Percentiles rank a stretch among this genome's conserved stretches.
phyloP scores from a whole-genome alignment of 1,140 invertebrate genomes.

The Drosophila sulfurigaster region DNA sequence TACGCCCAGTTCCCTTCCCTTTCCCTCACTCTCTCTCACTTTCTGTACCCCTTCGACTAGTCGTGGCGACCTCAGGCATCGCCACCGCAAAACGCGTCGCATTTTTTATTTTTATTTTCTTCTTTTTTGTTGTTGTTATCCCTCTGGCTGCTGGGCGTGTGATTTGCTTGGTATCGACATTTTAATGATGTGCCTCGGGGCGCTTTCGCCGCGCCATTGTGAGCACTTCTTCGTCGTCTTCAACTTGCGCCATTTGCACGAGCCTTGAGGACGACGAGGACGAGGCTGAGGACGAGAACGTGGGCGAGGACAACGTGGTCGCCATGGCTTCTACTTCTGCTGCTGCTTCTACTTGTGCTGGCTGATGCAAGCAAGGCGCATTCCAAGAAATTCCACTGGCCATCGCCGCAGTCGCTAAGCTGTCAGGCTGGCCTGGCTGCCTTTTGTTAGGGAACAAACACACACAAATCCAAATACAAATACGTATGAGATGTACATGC shows the following conservation, averaged over 20 bases:
- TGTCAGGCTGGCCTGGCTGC: conserved; percentile 44
- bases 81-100: conserved; percentile 58
- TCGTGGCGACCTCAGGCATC: conserved; percentile 39
- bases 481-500: conserved; percentile 11
- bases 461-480: conserved; percentile 3
- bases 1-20: conserved; percentile 49
- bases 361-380: conserved; percentile 36
- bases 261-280: conserved; percentile 20
- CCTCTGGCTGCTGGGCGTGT: conserved; percentile 74
- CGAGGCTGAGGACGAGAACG: background rate
- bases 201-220: conserved; percentile 47
- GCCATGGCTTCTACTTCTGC: background rate
- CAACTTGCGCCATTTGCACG: conserved; percentile 74
- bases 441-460: conserved; percentile 28
- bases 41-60: conserved; percentile 15
- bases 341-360: background rate
- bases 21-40: background rate
- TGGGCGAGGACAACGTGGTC: background rate
- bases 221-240: conserved; percentile 53
- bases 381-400: conserved; percentile 56
- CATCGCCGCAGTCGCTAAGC: conserved; percentile 46
- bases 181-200: conserved; percentile 83
- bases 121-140: conserved; percentile 59
- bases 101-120: conserved; percentile 46
- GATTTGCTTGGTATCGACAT: conserved; percentile 84